Conservation (phyloP, 2,797 vertebrate species). For the Dendrocincla tyrannina region DNA sequence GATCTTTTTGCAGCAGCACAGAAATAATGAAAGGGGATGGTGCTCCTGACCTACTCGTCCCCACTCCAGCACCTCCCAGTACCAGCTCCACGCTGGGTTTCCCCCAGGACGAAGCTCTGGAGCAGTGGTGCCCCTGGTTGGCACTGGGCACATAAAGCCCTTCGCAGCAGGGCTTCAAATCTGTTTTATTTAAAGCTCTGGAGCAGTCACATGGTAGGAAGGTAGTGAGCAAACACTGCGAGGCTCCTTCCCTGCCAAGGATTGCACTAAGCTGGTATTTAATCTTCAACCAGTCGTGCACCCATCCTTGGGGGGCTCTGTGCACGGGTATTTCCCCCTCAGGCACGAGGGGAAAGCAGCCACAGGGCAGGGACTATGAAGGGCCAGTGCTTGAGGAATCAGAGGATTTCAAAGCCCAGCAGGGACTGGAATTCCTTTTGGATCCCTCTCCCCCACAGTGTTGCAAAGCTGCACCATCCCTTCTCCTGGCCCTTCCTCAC, state of each 20-base stretch:
- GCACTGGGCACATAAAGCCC: neutral
- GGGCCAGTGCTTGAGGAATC: neutral
- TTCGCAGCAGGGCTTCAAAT: neutral
- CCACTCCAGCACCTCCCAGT: neutral
- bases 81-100: neutral
- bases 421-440: neutral
- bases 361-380: neutral
- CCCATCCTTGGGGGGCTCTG: neutral
- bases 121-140: neutral
- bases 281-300: neutral
- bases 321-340: neutral
- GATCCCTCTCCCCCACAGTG: neutral
- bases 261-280: neutral
- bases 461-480: fast-evolving
- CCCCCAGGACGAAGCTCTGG: neutral
- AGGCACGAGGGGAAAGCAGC: neutral
- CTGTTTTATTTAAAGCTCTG: constrained; percentile 39
- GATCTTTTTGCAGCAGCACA: neutral
- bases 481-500: neutral
- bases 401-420: neutral
- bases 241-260: neutral
- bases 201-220: neutral
- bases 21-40: neutral
- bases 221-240: neutral
- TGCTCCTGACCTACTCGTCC: neutral